Evolutionary conservation across 2,888 invertebrate species (phyloP), one percentile per base, ranked within the genome.

Genomic region (Prosapia bicincta): DNA sequence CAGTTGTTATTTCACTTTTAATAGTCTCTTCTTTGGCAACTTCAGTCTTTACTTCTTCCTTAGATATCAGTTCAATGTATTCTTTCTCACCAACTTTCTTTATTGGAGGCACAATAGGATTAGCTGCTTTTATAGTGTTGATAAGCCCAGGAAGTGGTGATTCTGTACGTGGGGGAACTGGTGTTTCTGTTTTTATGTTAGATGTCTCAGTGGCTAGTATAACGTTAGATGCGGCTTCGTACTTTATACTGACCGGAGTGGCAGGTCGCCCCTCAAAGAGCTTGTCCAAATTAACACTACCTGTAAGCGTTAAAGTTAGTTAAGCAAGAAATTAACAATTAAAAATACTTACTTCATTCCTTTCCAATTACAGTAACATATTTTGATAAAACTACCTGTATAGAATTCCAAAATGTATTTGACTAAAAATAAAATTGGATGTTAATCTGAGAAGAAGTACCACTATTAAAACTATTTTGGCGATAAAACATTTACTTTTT

Each of bases 241-340:
- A 80, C 10, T 78, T 78, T 67, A 81, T 74, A 65, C 80, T 81
- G 68, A 81, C 80, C 24, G 81, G 81, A 25, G 81, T 81, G 70
- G 77, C 78, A 32, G 80, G 80, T 23, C 80, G 72, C 7, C 80
- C 81, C 20, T 79, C 80, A 79, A 81, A 81, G 73, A 81, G 79
- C 71, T 81, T 78, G 65, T 81, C 81, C 81, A 81, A 77, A 78
- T 81, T 81, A 76, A 81, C 80, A 30, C 79, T 77, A 79, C 80
- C 81, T 81, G 25, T 5, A 70, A n/a, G n/a, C n/a, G n/a, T n/a
- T n/a, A n/a, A 70, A 5, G 28, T 25, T 32, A 28, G 67, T 28
- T 25, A 67, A 67, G 67, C 68, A 67, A 67, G 9, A 25, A 26
- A 67, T 66, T 15, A 70, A 24, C n/a, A 54, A 54, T 20, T 54